phyloP scores from a whole-genome alignment of 2,113 vertebrate genomes.

The Chascanopsetta lugubris region DNA sequence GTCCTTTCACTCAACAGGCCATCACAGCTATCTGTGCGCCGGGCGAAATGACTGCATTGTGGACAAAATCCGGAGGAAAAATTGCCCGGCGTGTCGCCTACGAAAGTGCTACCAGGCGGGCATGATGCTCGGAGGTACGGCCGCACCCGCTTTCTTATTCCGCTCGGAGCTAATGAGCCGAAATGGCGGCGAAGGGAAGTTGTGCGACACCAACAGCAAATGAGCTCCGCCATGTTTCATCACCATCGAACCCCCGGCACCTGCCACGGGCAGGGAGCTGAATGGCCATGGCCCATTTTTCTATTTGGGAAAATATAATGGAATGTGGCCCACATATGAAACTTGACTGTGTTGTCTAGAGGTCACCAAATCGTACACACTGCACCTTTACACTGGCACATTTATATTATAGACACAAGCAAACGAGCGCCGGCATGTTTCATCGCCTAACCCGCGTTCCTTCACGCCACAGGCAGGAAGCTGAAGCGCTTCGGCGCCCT shows the following conservation, averaged over 20 bases:
- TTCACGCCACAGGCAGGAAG: constrained; percentile 87
- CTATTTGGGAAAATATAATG: no score
- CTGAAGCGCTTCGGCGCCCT: constrained; percentile 93
- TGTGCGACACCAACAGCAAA: background rate
- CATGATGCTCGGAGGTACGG: constrained; percentile 99
- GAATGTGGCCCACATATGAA: no score
- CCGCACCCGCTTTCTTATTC: constrained; percentile 5
- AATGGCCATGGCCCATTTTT: no score
- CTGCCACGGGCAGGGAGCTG: no score
- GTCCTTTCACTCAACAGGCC: constrained; percentile 81
- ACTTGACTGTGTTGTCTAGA: no score
- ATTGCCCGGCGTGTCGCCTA: constrained; percentile 96
- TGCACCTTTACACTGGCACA: no score
- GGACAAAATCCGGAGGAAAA: constrained; percentile 98
- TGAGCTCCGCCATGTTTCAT: no score
- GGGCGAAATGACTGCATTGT: constrained; percentile 98
- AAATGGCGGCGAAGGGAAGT: background rate
- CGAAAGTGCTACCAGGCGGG: constrained; percentile 97
- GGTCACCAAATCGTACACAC: no score
- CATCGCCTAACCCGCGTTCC: constrained; percentile 29
- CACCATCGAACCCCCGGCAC: no score
- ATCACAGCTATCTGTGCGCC: constrained; percentile 98
- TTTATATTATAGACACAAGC: no score
- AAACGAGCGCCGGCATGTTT: no score
- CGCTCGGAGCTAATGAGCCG: background rate